A percentile compares a stretch with the other conserved stretches of the same genome.
Conservation (phyloP, 2,797 vertebrate species). For the Scyliorhinus canicula region DNA sequence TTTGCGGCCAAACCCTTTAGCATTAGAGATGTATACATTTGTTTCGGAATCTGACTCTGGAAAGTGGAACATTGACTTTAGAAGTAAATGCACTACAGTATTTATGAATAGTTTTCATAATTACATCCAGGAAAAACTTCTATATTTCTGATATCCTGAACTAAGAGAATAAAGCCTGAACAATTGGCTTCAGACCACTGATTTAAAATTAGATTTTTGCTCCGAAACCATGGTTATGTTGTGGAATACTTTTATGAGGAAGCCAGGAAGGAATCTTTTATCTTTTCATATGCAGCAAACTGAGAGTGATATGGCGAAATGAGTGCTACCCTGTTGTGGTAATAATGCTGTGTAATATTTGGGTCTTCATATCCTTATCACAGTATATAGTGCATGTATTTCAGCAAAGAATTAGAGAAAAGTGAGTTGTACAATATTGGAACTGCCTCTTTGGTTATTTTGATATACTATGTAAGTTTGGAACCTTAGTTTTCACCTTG, state of each 20-base stretch:
- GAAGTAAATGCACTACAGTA: neutral
- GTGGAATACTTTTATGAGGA: neutral
- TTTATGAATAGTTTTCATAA: neutral
- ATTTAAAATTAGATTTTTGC: neutral
- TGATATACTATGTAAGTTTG: neutral
- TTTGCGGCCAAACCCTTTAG: neutral
- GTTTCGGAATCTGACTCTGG: neutral
- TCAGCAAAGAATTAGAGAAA: neutral
- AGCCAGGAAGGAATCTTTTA: neutral
- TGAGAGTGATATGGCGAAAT: neutral
- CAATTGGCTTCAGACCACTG: neutral
- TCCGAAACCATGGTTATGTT: neutral
- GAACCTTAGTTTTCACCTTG: conserved; percentile 34
- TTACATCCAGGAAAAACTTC: neutral
- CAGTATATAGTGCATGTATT: neutral
- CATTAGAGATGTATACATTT: neutral
- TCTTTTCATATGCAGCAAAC: neutral
- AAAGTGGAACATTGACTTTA: neutral
- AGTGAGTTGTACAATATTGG: neutral
- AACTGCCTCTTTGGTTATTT: neutral
- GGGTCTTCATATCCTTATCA: neutral
- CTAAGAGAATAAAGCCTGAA: neutral
- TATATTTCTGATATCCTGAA: neutral
- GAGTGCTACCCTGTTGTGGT: neutral
- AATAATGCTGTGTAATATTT: neutral